Evolutionary conservation across 2,113 vertebrate species (phyloP).

Genomic region (Anseranas semipalmata): DNA sequence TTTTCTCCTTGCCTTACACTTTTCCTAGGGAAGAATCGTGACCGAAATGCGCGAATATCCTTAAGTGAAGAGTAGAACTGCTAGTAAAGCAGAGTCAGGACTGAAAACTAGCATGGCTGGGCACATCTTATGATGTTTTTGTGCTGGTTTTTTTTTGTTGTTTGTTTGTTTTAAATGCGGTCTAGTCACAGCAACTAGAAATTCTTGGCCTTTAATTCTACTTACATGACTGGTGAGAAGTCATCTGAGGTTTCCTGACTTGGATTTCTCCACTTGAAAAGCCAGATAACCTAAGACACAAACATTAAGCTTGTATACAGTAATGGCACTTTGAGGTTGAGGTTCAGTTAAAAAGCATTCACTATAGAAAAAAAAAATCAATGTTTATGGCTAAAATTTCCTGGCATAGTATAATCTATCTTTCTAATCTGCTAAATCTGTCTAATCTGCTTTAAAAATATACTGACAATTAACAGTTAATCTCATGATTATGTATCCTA

Average conservation of each 20-base stretch:
- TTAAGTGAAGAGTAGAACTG: not conserved
- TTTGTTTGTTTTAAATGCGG: not conserved
- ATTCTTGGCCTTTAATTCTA: not conserved
- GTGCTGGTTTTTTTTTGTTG: too few species aligned
- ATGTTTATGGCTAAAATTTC: not conserved
- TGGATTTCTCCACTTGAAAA: not conserved
- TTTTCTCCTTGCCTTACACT: not conserved
- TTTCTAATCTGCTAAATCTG: too few species aligned
- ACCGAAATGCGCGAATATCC: not conserved
- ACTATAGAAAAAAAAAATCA: not conserved
- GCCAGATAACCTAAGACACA: not conserved
- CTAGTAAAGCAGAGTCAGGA: not conserved
- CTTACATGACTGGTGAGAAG: not conserved
- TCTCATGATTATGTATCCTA: not conserved
- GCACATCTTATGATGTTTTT: fast-evolving
- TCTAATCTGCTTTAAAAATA: not conserved
- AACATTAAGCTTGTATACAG: not conserved
- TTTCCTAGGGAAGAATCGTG: not conserved
- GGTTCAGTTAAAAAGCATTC: not conserved
- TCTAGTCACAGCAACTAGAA: not conserved
- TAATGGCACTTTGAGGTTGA: not conserved
- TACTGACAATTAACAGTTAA: not conserved
- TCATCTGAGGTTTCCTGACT: not conserved
- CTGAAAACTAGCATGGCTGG: not conserved
- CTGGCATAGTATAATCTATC: not conserved